Evolutionary conservation across 2,888 invertebrate genomes (phyloP).

Genomic region (Cryptus viduatorius): DNA sequence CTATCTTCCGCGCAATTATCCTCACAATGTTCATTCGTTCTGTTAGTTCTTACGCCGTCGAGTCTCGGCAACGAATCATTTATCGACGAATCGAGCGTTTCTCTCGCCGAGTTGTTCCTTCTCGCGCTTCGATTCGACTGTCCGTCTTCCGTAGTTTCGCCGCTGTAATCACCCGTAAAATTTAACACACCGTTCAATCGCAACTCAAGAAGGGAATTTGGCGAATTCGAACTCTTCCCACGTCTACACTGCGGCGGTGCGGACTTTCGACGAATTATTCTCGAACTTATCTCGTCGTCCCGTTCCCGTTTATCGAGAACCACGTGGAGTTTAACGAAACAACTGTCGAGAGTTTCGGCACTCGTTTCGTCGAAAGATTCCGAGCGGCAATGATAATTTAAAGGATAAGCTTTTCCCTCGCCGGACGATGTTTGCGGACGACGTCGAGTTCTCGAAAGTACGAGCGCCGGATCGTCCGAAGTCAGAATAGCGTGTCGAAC

Average conservation of each 20-base stretch:
- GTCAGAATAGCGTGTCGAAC: slow-evolving; percentile 90
- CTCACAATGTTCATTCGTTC: slow-evolving; percentile 1
- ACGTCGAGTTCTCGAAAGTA: slow-evolving; percentile 72
- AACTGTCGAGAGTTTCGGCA: slow-evolving; percentile 74
- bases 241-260: slow-evolving; percentile 72
- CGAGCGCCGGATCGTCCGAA: slow-evolving; percentile 87
- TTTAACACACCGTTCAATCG: slow-evolving; percentile 58
- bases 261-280: slow-evolving; percentile 75
- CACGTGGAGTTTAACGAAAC: slow-evolving; percentile 79
- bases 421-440: slow-evolving; percentile 73
- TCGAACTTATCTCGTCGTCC: slow-evolving; percentile 62
- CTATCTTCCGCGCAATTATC: slow-evolving; percentile 13
- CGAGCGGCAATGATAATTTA: slow-evolving; percentile 72
- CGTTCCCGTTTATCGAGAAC: slow-evolving; percentile 73
- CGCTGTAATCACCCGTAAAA: slow-evolving; percentile 26
- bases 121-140: slow-evolving; percentile 22
- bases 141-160: slow-evolving; percentile 32
- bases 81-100: slow-evolving; percentile 6
- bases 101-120: neutral
- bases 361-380: slow-evolving; percentile 64
- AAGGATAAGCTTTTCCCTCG: slow-evolving; percentile 72
- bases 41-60: neutral
- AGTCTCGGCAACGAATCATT: slow-evolving; percentile 34
- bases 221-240: slow-evolving; percentile 17
- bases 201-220: slow-evolving; percentile 51